Evolutionary conservation across 1,140 invertebrate genomes (phyloP), one percentile per base, ranked within the genome.

Genomic region (Orchesella cincta): DNA sequence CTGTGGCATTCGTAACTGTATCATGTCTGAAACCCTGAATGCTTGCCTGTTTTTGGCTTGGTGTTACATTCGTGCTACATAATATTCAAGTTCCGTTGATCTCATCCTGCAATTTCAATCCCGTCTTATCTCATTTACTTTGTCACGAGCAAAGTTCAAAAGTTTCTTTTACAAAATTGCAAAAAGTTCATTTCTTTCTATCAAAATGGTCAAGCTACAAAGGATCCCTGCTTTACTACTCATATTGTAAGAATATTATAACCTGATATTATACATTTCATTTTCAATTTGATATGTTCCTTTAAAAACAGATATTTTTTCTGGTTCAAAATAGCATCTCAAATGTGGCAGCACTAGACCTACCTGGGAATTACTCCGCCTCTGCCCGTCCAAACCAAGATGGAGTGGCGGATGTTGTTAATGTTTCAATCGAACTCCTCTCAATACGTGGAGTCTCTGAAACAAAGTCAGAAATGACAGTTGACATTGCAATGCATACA

Each of bases 351-450:
- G 62, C 73, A 5, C 29, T 81, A 2, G 77, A 34, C 20, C 28
- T 78, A 29, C 76, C 80, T n/a, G 29, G 51, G 14, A 62, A 33
- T 1, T 81, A 81, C 73, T 72, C 74, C 1, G 33, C 35, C 35
- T 39, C 67, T 5, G 3, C 74, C 20, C 72, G 80, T 5, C 80
- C 80, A 34, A 81, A 81, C 74, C 34, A 62, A 28, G 71, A 52
- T 5, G 75, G 73, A 20, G 80, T 81, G 5, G 80, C 80, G 1
- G 80, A 81, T 52, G 74, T 76, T 26, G 64, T 78, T 0, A 78
- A 77, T 51, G 80, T 81, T 5, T 76, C 77, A 14, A 62, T 78
- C 31, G 26, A 79, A 52, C 36, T 78, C 16, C 18, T 78, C 73
- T 46, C 76, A 29, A 75, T 80, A 8, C n/a, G 77, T 52, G 57